Evolutionary conservation across 2,113 vertebrate species (phyloP).

Genomic region (Sinocyclocheilus maitianheensis): DNA sequence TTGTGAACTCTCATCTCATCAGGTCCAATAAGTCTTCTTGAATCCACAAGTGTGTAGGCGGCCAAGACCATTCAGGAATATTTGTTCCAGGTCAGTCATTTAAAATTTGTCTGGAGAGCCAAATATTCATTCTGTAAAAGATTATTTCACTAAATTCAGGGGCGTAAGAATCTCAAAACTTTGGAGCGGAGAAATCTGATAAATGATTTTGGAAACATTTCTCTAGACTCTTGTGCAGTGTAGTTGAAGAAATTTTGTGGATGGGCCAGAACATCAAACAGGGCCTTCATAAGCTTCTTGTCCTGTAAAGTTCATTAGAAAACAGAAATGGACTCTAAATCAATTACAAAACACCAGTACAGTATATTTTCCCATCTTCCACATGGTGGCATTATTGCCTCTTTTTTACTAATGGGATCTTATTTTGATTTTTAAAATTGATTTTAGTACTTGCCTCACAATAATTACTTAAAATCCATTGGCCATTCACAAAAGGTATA

Average conservation of each 20-base stretch:
- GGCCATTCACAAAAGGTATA: not conserved
- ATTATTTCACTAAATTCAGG: conserved; percentile 73
- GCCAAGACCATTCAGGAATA: conserved; percentile 53
- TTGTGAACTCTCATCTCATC: not conserved
- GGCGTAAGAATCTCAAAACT: conserved; percentile 94
- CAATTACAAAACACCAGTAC: not conserved
- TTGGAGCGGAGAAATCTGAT: conserved; percentile 94
- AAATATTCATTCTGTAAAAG: conserved; percentile 7
- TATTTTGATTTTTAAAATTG: no score
- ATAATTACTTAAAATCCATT: not conserved
- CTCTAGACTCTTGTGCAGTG: conserved; percentile 96
- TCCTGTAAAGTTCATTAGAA: conserved; percentile 80
- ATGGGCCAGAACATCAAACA: conserved; percentile 96
- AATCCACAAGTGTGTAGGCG: conserved; percentile 27
- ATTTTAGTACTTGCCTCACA: not conserved
- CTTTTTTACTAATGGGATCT: conserved; percentile 7
- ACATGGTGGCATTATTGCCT: conserved; percentile 59
- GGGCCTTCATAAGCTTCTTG: conserved; percentile 96
- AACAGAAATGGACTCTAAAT: conserved; percentile 30
- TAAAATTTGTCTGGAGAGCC: conserved; percentile 44
- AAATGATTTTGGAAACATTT: conserved; percentile 99
- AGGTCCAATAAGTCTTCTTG: not conserved
- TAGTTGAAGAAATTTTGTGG: conserved; percentile 99
- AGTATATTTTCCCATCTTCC: conserved; percentile 45
- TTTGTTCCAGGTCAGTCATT: conserved; percentile 42